A percentile compares a stretch with the other conserved stretches of the same genome.
phyloP scores from a whole-genome alignment of 2,113 vertebrate genomes.

The Numida meleagris region DNA sequence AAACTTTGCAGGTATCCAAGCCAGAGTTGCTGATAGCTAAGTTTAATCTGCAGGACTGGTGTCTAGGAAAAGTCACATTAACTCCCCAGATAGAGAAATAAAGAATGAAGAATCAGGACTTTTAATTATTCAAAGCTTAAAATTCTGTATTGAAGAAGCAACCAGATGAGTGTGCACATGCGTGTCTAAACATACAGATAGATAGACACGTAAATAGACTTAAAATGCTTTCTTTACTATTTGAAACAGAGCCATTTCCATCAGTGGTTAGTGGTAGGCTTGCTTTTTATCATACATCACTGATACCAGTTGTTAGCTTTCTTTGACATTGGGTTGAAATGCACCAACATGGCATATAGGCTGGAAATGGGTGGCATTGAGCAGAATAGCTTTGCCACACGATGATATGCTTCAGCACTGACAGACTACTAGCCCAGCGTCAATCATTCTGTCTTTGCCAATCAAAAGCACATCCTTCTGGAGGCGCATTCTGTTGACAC shows the following conservation, averaged over 20 bases:
- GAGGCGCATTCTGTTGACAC: constrained; percentile 38
- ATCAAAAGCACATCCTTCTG: constrained; percentile 65
- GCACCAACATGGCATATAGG: not conserved
- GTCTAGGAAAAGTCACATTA: not conserved
- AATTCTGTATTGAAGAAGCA: not conserved
- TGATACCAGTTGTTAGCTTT: not conserved
- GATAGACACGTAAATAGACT: not conserved
- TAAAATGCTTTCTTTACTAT: not conserved
- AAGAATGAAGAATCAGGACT: not conserved
- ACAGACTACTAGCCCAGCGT: constrained; percentile 20
- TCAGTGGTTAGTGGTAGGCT: not conserved
- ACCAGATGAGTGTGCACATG: not conserved
- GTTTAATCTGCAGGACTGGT: not conserved
- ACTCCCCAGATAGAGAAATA: not conserved
- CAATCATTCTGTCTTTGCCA: constrained; percentile 69
- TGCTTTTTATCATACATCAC: not conserved
- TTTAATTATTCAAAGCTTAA: not conserved
- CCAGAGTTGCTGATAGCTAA: not conserved
- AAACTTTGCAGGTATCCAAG: constrained; percentile 18
- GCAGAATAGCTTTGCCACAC: not conserved
- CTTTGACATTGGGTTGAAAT: constrained; percentile 20
- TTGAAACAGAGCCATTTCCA: not conserved
- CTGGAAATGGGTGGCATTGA: not conserved
- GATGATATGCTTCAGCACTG: constrained; percentile 35
- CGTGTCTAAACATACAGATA: not conserved